Evolutionary conservation across 2,888 invertebrate species (phyloP), one percentile per base, ranked within the genome.

Genomic region (Lochmaea crataegi): DNA sequence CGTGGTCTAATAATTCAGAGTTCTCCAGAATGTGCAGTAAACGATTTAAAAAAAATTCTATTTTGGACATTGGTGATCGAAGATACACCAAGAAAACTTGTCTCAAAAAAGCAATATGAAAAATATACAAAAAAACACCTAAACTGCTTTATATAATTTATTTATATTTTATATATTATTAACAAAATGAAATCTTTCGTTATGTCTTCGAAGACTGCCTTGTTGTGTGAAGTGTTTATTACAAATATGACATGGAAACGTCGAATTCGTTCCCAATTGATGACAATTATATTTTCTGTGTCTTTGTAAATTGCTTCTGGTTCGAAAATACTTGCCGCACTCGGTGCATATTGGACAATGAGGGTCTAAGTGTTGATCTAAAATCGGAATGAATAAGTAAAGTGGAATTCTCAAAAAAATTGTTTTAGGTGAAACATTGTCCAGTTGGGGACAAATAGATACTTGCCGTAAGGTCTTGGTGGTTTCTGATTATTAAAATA

Each of bases 221-320:
- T 66, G 64, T 73, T 73, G 73, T 10, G 58, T 69, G n/a, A 68
- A 73, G 18, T 42, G 57, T 69, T 65, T 73, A 14, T 68, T 65
- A 48, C 73, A 73, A 14, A 73, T 22, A 5, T 60, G 12, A 65
- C 73, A 73, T 12, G 51, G 11, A 57, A 73, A 73, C 38, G 22
- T 42, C 4, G 56, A 32, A 7, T 10, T n/a, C 41, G 67, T 61
- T 32, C 22, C 32, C 16, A 65, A n/a, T 16, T 45, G 32, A 57
- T 56, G 70, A 38, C 74, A 74, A n/a, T 74, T 71, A 51, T 74
- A 74, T 45, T 61, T 61, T 63, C 65, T 67, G 82, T 94, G 94
- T 74, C 93, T 90, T 83, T 90, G 87, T 79, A 92, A 73, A 56
- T 79, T 78, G 9, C 78, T 78, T 61, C 80, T 80, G 45, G 77